phyloP scores from a whole-genome alignment of 1,140 invertebrate species.

The Euura lappo region DNA sequence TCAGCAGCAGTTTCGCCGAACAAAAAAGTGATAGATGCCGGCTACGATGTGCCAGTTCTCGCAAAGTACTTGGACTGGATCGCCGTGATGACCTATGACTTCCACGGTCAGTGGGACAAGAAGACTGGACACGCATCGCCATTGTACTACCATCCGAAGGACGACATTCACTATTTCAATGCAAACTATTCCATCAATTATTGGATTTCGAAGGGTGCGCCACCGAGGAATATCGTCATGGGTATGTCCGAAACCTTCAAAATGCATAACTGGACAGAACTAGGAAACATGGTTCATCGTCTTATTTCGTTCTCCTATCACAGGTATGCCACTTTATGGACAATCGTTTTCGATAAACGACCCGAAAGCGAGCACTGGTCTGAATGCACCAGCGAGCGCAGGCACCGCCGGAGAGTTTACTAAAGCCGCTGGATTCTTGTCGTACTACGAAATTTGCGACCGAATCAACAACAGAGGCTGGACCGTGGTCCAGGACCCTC shows the following conservation, averaged over 20 bases:
- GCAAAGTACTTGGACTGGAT: conserved; percentile 84
- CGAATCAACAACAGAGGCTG: conserved; percentile 77
- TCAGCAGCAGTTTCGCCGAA: conserved; percentile 87
- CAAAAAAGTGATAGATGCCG: conserved; percentile 85
- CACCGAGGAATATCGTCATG: conserved; percentile 81
- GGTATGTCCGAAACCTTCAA: conserved; percentile 53
- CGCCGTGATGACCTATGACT: conserved; percentile 86
- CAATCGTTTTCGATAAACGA: conserved; percentile 80
- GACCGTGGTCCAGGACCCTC: conserved; percentile 78
- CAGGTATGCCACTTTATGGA: conserved; percentile 84
- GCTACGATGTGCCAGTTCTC: conserved; percentile 79
- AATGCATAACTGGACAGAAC: not conserved
- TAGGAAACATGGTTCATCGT: not conserved
- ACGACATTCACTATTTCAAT: conserved; percentile 56
- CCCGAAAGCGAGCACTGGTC: conserved; percentile 52
- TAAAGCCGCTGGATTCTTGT: conserved; percentile 81
- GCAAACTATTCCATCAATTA: conserved; percentile 87
- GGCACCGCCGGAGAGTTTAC: conserved; percentile 84
- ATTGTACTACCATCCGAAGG: conserved; percentile 77
- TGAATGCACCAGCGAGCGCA: conserved; percentile 77
- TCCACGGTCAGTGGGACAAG: conserved; percentile 85
- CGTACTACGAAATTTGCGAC: conserved; percentile 91
- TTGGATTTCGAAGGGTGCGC: conserved; percentile 85
- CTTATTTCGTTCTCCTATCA: conserved; percentile 4
- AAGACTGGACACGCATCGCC: conserved; percentile 85